Base-by-base conservation (phyloP, 2,113 vertebrate genomes). In the Sorex fumeus region DNA sequence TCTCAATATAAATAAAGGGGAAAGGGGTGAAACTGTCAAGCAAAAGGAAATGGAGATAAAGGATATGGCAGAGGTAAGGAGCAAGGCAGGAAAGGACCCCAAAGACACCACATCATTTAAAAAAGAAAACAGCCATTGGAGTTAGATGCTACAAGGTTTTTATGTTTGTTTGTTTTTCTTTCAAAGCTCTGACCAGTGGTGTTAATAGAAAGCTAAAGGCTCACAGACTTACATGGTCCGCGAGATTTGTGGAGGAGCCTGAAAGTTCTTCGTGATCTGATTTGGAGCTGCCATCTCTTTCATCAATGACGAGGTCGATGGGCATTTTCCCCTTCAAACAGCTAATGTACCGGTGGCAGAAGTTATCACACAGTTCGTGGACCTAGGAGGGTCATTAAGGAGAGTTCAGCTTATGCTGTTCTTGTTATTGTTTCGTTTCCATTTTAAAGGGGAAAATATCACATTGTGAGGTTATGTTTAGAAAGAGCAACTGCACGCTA, bases 321-420 rank as follows among this genome's bases (percentile, higher is more conserved):
- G 99, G 99, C 99, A 99, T 99, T 98, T 99, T 99, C 97, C 99
- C 99, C 99, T 99, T 99, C 98, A 99, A 99, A 98, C 99, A 99
- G 96, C 99, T 99, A 98, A 99, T 99, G 99, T 99, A 99, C 99
- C 99, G 99, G 97, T 99, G 99, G 98, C 99, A 99, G 98, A 99
- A 99, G 98, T 99, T 99, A 98, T 99, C 99, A 84, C 99, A 99
- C 98, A 99, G 98, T 98, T 99, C 99, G 74, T 99, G 99, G 97
- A 99, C 99, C 99, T 99, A 96, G 80, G 62, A 90, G 93, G 86
- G 82, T 94, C 67, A 90, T 30, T 82, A 57, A 9, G 45, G 78
- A 90, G 47, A 70, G 81, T 71, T 97, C 76, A 95, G 79, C 76
- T 88, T 30, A 11, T 30, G 40, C 57, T 67, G 84, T 75, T 88